Percentiles rank a stretch among this genome's conserved stretches.
These are phyloP conservation scores for Ceratina calcarata DNA, from an alignment of 1,140 invertebrate species.

Conservation along the genomic window DNA sequence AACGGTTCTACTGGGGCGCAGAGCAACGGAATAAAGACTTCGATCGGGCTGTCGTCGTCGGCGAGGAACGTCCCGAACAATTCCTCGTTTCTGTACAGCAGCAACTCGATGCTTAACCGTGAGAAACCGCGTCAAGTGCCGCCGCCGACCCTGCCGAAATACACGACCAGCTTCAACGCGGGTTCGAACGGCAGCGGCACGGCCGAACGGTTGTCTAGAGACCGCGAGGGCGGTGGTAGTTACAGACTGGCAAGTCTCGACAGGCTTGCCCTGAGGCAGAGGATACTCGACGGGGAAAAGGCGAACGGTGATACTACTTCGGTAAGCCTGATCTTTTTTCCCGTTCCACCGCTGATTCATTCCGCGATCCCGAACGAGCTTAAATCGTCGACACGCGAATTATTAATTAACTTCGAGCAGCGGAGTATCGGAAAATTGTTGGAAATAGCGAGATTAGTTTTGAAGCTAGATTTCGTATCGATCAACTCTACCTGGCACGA, in stretches of 20 bases:
- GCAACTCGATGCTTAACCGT: constrained; percentile 75
- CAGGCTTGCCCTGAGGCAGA: constrained; percentile 85
- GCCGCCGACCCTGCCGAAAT: constrained; percentile 85
- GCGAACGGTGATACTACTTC: constrained; percentile 74
- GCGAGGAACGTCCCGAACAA: constrained; percentile 68
- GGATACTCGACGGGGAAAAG: constrained; percentile 83
- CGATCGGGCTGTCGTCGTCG: constrained; percentile 54
- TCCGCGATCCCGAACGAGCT: no score
- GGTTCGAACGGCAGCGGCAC: constrained; percentile 80
- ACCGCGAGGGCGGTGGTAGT: constrained; percentile 82
- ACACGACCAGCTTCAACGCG: constrained; percentile 83
- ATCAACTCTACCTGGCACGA: constrained; percentile 13
- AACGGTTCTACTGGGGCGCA: constrained; percentile 73
- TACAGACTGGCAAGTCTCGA: constrained; percentile 86
- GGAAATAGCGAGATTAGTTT: background rate
- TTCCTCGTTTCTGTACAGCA: constrained; percentile 79
- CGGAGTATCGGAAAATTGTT: background rate
- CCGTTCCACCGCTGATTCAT: background rate
- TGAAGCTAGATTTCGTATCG: constrained; percentile 25
- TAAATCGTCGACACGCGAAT: no score
- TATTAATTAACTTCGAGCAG: no score
- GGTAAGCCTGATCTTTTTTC: constrained; percentile 69
- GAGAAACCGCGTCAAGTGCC: constrained; percentile 81
- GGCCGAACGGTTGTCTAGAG: constrained; percentile 79
- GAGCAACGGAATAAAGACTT: constrained; percentile 75